Evolutionary conservation across 2,888 invertebrate species (phyloP).

Genomic region (Pardosa pseudoannulata): DNA sequence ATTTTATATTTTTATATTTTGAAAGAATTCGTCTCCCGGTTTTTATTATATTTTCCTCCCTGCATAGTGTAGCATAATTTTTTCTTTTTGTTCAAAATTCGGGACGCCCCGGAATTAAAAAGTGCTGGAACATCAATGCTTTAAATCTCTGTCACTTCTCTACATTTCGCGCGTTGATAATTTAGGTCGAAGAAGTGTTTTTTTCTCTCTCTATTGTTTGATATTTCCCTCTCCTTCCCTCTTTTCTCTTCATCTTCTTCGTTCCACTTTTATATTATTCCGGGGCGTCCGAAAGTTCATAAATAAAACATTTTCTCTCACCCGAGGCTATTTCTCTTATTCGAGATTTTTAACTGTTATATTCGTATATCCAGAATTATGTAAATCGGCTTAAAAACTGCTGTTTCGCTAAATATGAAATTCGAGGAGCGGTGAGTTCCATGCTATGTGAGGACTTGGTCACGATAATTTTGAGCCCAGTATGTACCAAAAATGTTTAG

Average conservation of each 20-base stretch:
- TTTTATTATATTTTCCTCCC: neutral
- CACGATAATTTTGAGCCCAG: too few relatives aligned
- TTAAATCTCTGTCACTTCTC: slow-evolving; percentile 22
- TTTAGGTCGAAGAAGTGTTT: slow-evolving; percentile 10
- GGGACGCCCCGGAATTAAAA: slow-evolving; percentile 47
- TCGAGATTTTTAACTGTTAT: neutral
- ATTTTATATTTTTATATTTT: too few relatives aligned
- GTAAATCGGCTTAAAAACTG: neutral
- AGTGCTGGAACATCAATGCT: slow-evolving; percentile 32
- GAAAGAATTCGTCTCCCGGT: slow-evolving; percentile 21
- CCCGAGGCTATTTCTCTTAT: neutral
- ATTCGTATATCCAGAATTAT: neutral
- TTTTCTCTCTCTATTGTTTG: neutral
- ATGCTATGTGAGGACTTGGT: too few relatives aligned
- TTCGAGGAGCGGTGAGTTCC: too few relatives aligned
- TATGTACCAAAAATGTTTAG: too few relatives aligned
- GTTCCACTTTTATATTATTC: neutral
- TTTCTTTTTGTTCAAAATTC: slow-evolving; percentile 35
- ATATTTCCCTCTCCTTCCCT: neutral
- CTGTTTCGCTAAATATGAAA: neutral
- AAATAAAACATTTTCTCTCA: slow-evolving; percentile 38
- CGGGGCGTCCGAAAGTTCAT: slow-evolving; percentile 6
- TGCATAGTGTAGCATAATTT: slow-evolving; percentile 48
- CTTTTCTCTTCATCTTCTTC: neutral
- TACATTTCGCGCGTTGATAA: slow-evolving; percentile 35